phyloP scores from a whole-genome alignment of 2,797 vertebrate genomes.

The Orientallactaga sibirica region DNA sequence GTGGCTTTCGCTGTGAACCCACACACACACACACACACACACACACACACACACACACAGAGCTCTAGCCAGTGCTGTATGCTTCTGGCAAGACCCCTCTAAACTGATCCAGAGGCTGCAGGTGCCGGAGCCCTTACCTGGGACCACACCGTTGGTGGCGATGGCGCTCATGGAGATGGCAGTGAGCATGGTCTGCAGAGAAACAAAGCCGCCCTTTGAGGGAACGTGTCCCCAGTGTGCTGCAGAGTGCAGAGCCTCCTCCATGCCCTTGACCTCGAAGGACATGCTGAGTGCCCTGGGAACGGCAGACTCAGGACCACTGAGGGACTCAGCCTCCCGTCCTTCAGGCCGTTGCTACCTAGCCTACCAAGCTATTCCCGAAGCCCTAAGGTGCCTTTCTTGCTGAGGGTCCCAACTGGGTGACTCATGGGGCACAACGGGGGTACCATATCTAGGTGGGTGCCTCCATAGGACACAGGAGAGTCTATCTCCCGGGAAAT shows the following conservation, averaged over 20 bases:
- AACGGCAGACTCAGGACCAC: neutral
- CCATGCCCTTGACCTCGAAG: neutral
- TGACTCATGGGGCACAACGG: neutral
- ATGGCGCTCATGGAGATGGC: slow-evolving; percentile 99
- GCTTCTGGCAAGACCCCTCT: neutral
- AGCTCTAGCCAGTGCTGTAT: neutral
- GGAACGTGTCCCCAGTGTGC: neutral
- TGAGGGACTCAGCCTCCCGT: no score
- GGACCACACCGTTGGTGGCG: slow-evolving; percentile 98
- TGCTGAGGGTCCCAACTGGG: no score
- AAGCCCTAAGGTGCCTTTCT: neutral
- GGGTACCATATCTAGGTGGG: no score
- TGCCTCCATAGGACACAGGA: no score
- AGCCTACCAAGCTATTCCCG: neutral
- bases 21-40: no score
- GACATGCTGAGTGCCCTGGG: neutral
- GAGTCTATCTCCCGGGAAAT: no score
- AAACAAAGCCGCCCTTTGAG: neutral
- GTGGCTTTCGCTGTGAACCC: neutral
- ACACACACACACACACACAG: neutral
- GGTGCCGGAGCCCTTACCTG: slow-evolving; percentile 89
- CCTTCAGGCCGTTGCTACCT: neutral
- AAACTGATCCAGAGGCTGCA: neutral
- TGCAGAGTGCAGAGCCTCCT: neutral
- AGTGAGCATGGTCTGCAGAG: slow-evolving; percentile 95